Conservation (phyloP, 2,113 vertebrate genomes). For the Pogonocichla stellata region DNA sequence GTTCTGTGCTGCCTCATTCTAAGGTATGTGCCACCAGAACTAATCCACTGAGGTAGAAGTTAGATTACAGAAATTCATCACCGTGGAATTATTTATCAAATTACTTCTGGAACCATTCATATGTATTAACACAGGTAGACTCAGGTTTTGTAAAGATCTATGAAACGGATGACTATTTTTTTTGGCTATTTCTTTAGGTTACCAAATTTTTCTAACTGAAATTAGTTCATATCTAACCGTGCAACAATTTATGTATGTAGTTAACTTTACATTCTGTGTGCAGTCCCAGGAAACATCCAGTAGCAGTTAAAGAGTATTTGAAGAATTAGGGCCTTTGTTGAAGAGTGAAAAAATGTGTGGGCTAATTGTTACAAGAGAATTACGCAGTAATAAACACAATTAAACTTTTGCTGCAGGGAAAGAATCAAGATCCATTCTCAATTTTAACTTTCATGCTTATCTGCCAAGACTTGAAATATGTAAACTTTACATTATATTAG, state of each 20-base stretch:
- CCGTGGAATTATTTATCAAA: not conserved
- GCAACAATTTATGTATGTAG: not conserved
- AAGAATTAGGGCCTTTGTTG: not conserved
- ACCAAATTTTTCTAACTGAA: not conserved
- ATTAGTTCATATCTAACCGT: not conserved
- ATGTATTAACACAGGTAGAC: not conserved
- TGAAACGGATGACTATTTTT: not conserved
- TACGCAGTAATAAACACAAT: slow-evolving; percentile 15
- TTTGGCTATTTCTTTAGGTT: not conserved
- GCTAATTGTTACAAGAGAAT: slow-evolving; percentile 40
- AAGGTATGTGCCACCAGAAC: not conserved
- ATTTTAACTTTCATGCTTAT: not conserved
- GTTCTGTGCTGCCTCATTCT: not conserved
- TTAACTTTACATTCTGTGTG: not conserved
- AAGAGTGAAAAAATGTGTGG: not conserved
- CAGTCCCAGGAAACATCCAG: not conserved
- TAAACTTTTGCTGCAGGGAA: not conserved
- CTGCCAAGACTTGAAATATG: not conserved
- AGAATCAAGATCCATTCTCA: not conserved
- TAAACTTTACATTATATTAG: not conserved
- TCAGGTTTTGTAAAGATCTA: not conserved
- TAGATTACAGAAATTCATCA: not conserved
- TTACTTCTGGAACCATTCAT: not conserved
- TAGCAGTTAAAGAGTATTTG: not conserved
- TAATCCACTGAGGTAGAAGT: not conserved